Conservation (phyloP, 1,140 invertebrate genomes). For the Hyles euphorbiae region DNA sequence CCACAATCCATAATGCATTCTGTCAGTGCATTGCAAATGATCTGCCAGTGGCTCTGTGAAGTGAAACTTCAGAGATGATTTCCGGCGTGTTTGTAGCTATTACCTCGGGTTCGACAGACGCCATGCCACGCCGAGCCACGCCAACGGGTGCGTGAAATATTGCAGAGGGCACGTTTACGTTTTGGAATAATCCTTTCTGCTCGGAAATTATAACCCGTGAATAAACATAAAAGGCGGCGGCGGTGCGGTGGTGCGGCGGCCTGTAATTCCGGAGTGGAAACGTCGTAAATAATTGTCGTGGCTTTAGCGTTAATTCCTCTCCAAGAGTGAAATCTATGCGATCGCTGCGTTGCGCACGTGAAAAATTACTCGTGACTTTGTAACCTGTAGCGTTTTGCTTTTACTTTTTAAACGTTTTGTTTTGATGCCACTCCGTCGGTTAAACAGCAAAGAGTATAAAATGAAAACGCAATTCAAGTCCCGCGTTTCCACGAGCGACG, state of each 20-base stretch:
- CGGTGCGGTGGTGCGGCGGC: slow-evolving; percentile 25
- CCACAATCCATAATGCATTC: slow-evolving; percentile 37
- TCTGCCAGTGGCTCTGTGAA: slow-evolving; percentile 14
- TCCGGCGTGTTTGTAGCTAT: slow-evolving; percentile 52
- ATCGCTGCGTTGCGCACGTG: slow-evolving; percentile 32
- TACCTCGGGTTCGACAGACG: slow-evolving; percentile 43
- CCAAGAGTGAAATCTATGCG: slow-evolving; percentile 53
- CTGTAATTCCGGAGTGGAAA: slow-evolving; percentile 47
- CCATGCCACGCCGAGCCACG: slow-evolving; percentile 2
- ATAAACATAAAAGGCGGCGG: slow-evolving; percentile 56
- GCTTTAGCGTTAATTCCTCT: slow-evolving; percentile 53
- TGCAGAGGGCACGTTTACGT: slow-evolving; percentile 45
- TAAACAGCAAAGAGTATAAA: too few species aligned
- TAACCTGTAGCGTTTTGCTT: slow-evolving; percentile 40
- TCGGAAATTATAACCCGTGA: slow-evolving; percentile 53
- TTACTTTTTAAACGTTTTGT: slow-evolving; percentile 3
- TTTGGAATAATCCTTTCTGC: slow-evolving; percentile 52
- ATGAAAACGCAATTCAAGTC: too few species aligned
- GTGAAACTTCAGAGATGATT: slow-evolving; percentile 45
- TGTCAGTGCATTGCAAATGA: slow-evolving; percentile 48
- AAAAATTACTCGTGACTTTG: slow-evolving; percentile 26
- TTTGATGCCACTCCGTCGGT: slow-evolving; percentile 1
- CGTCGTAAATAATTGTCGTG: slow-evolving; percentile 60
- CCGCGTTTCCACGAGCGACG: too few species aligned
- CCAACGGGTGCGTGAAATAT: slow-evolving; percentile 47